Evolutionary conservation across 53 echinoderm and acorn worm species (phyloP).

Genomic region (Actinopyga echinites): DNA sequence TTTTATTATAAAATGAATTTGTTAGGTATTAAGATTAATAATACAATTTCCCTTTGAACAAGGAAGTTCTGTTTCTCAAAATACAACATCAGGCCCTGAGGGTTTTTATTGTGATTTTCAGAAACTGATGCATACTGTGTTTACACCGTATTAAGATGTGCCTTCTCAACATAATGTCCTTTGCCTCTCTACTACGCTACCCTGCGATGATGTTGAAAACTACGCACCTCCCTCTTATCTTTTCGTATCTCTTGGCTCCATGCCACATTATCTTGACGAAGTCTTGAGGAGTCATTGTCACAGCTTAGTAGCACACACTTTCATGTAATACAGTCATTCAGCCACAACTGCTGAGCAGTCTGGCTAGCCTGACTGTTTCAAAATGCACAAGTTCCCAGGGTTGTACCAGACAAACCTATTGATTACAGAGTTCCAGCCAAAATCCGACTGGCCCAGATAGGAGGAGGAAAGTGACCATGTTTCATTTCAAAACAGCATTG

Average conservation of each 20-base stretch:
- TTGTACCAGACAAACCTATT: slow-evolving; percentile 30
- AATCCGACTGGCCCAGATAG: slow-evolving; percentile 22
- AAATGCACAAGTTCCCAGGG: slow-evolving; percentile 2
- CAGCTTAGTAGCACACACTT: not conserved
- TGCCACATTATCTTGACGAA: slow-evolving; percentile 2
- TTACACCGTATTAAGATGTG: too few relatives aligned
- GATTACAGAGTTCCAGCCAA: slow-evolving; percentile 15
- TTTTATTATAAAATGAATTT: too few relatives aligned
- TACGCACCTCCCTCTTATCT: too few relatives aligned
- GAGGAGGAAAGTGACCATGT: not conserved
- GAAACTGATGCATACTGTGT: too few relatives aligned
- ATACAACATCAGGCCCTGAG: too few relatives aligned
- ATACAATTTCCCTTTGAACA: too few relatives aligned
- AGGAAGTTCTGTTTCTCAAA: too few relatives aligned
- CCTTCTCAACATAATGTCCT: too few relatives aligned
- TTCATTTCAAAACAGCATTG: not conserved
- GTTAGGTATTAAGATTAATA: too few relatives aligned
- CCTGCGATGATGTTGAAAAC: too few relatives aligned
- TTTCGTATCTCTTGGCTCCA: not conserved
- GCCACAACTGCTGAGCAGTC: not conserved
- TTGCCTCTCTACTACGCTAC: too few relatives aligned
- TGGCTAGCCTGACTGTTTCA: not conserved
- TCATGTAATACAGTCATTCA: not conserved
- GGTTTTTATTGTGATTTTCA: too few relatives aligned
- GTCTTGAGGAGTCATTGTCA: not conserved